Evolutionary conservation across 30 jellyfish, hydroid and myxozoan genomes (phyloP).

Genomic region (Turritopsis rubra): DNA sequence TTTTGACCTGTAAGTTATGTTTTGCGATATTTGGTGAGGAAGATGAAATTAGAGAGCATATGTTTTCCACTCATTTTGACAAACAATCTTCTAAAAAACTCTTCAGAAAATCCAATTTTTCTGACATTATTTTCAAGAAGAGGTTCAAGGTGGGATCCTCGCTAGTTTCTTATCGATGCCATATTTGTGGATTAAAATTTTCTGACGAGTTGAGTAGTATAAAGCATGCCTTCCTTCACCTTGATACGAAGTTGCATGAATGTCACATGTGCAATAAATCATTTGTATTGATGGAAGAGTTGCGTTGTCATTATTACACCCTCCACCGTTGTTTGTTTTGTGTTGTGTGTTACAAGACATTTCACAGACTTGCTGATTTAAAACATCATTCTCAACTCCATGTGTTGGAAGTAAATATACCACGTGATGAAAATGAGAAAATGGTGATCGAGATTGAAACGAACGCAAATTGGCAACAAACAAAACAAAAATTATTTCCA

Average conservation of each 20-base stretch:
- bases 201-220: background rate
- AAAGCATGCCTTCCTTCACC: conserved; percentile 16
- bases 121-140: background rate
- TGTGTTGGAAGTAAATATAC: conserved; percentile 24
- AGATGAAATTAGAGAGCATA: background rate
- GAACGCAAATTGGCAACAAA: background rate
- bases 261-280: conserved; percentile 24
- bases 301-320: background rate
- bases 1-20: background rate
- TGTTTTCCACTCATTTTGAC: background rate
- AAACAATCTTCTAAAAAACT: background rate
- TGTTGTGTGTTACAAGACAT: conserved; percentile 9
- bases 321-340: conserved; percentile 24
- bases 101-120: background rate
- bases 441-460: conserved; percentile 30
- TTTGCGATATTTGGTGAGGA: background rate
- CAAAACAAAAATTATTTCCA: conserved; percentile 11
- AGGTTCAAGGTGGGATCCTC: background rate
- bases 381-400: conserved; percentile 30
- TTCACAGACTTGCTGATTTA: conserved; percentile 16
- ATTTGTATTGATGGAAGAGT: background rate
- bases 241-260: conserved; percentile 1
- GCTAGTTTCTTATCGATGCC: background rate
- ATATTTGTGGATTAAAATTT: background rate
- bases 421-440: conserved; percentile 36